Base-by-base conservation (phyloP, 2,113 vertebrate species). In the Globicephala melas region DNA sequence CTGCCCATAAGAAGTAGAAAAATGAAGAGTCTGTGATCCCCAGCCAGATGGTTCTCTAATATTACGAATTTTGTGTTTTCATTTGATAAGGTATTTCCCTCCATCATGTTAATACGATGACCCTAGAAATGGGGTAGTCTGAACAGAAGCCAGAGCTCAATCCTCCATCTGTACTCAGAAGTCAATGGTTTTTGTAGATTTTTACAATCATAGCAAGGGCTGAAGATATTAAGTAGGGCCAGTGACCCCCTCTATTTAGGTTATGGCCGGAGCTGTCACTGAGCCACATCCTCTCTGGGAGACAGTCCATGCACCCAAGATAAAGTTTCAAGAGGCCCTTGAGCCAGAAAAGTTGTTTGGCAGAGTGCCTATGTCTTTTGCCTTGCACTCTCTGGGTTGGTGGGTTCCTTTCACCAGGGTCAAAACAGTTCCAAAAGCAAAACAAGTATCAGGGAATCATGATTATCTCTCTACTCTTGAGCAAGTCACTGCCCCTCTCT, bases 271-370 rank as follows among this genome's bases (percentile, higher is more conserved):
- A 96, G 86, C 93, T 97, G 84, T 95, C 96, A 93, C 87, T 95
- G 73, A 94, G 96, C 92, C 80, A 97, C 67, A 94, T 98, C 94
- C 96, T 97, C 83, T 76, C 89, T 85, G 84, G 63, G 89, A 97
- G 74, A 96, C 8, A 95, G 94, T 77, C 79, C 95, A 85, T 77
- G 41, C 80, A 85, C 53, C 31, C 74, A 31, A 97, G 97, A 98
- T 98, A 97, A 95, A 85, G 65, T 96, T 96, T 94, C 89, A 95
- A 97, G 87, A 96, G 44, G 58, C 58, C 58, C 93, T 88, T 50
- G 53, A 96, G 90, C 92, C 93, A 94, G 85, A 47, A 71, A 96
- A 83, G 60, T 74, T 92, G n/a, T 89, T 96, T 95, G 92, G 76
- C 97, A 55, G 55, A 90, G 73, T 63, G 63, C 67, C 88, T 93